Conservation (phyloP, 2,888 invertebrate genomes). For the Agriopis marginaria region DNA sequence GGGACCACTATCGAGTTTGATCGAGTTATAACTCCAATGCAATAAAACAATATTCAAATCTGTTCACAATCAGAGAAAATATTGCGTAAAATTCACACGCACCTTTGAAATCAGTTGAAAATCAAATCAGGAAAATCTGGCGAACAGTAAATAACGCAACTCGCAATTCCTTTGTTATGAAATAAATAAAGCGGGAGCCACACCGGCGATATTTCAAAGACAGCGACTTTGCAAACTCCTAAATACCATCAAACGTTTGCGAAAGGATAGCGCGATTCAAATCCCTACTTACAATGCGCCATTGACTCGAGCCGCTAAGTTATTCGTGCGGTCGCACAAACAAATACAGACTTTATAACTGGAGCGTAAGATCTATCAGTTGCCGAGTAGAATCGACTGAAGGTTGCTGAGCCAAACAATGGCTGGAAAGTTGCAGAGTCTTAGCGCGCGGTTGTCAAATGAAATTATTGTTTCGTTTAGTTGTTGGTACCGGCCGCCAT, state of each 20-base stretch:
- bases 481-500: constrained; percentile 19
- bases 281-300: constrained; percentile 49
- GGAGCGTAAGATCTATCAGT: constrained; percentile 21
- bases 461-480: constrained; percentile 52
- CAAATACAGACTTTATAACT: constrained; percentile 28
- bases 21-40: no score
- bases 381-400: constrained; percentile 22
- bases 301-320: constrained; percentile 43
- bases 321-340: constrained; percentile 23
- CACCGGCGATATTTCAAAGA: constrained; percentile 42
- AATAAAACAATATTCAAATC: background rate
- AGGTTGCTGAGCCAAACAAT: constrained; percentile 37
- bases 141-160: constrained; percentile 17
- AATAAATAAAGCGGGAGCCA: constrained; percentile 26
- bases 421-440: constrained; percentile 33
- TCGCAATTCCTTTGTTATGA: constrained; percentile 26
- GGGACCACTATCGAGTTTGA: background rate
- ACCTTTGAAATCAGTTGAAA: background rate
- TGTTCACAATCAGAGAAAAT: no score
- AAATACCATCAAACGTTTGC: constrained; percentile 56
- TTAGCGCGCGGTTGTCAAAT: constrained; percentile 44
- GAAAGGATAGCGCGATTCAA: constrained; percentile 42
- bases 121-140: constrained; percentile 6
- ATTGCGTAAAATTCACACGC: no score
- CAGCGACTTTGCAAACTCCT: constrained; percentile 51